phyloP scores from a whole-genome alignment of 92 coral and sea anemone genomes.

The Paragorgia papillata region DNA sequence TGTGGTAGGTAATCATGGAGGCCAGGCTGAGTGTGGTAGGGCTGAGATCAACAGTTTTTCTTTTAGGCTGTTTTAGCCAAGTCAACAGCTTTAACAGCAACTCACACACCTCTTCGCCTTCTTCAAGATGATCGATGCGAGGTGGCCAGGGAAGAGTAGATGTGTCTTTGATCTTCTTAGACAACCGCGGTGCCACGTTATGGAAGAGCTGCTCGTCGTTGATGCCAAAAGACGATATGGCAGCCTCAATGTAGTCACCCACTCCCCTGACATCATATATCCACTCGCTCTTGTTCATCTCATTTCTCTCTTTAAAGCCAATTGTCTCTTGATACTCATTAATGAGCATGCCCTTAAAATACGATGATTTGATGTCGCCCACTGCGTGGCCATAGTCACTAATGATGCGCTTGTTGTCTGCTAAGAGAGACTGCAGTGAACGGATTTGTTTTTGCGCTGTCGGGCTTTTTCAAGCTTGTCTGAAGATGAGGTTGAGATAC shows the following conservation, averaged over 20 bases:
- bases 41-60: slow-evolving; percentile 37
- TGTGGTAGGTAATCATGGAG: slow-evolving; percentile 32
- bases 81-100: too few species aligned
- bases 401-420: slow-evolving; percentile 35
- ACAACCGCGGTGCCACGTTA: slow-evolving; percentile 36
- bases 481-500: slow-evolving; percentile 38
- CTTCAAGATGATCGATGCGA: slow-evolving; percentile 24
- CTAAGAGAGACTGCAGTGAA: slow-evolving; percentile 6
- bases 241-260: slow-evolving; percentile 38
- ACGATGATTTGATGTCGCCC: slow-evolving; percentile 37
- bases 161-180: slow-evolving; percentile 33
- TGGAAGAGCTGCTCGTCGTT: slow-evolving; percentile 30
- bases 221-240: slow-evolving; percentile 33
- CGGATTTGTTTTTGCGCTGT: slow-evolving; percentile 5
- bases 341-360: slow-evolving; percentile 24
- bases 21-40: slow-evolving; percentile 35
- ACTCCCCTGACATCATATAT: slow-evolving; percentile 28
- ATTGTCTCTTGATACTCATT: slow-evolving; percentile 31
- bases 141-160: slow-evolving; percentile 43
- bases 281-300: slow-evolving; percentile 37
- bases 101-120: slow-evolving; percentile 35
- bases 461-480: slow-evolving; percentile 43
- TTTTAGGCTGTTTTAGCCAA: slow-evolving; percentile 40
- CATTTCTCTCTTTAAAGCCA: slow-evolving; percentile 29
- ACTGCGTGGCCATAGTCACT: slow-evolving; percentile 40